Evolutionary conservation across 1,140 invertebrate species (phyloP), one percentile per base, ranked within the genome.

Genomic region (Drosophila mauritiana): DNA sequence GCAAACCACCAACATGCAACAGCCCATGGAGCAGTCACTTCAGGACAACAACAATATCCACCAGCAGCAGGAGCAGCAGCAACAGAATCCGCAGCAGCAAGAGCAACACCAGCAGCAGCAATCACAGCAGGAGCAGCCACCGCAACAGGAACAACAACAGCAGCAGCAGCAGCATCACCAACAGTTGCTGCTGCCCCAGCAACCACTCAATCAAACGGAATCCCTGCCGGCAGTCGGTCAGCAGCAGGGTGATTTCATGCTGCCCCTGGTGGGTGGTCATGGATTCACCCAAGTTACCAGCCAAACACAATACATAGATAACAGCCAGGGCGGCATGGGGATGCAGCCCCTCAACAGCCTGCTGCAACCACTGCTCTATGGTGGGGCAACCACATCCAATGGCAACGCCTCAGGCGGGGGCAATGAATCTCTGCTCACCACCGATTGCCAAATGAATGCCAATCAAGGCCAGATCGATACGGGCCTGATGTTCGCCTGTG

Each of bases 281-380:
- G 54, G 58, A 17, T 85, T 78, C 15, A 20, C 52, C 8, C 67
- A 74, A 4, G 64, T 88, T 7, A n/a, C 58, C n/a, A 73, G 57
- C 31, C 84, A 89, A 43, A 20, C 76, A 0, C 84, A 89, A 22
- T 88, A 54, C 22, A 12, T 84, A 42, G 84, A 88, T 17, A 27
- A 36, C 39, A 62, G 39, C 12, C 75, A 88, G 64, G 68, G 63
- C 1, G 45, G 48, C 4, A 84, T 85, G 64, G 63, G 61, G 15
- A 43, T 90, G 67, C 82, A 80, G 54, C 86, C 83, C 1, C 59
- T 85, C 11, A 90, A 86, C 20, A 86, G 59, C 11, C 59, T 89
- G 51, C 52, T 90, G 39, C 88, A 88, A 51, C 88, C 88, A 1
- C 40, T 90, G 49, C 58, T 91, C 4, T 90, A 75, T 31, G 46